Percentiles rank a stretch among this genome's conserved stretches.
phyloP scores from a whole-genome alignment of 2,113 vertebrate genomes.

The Mirounga angustirostris region DNA sequence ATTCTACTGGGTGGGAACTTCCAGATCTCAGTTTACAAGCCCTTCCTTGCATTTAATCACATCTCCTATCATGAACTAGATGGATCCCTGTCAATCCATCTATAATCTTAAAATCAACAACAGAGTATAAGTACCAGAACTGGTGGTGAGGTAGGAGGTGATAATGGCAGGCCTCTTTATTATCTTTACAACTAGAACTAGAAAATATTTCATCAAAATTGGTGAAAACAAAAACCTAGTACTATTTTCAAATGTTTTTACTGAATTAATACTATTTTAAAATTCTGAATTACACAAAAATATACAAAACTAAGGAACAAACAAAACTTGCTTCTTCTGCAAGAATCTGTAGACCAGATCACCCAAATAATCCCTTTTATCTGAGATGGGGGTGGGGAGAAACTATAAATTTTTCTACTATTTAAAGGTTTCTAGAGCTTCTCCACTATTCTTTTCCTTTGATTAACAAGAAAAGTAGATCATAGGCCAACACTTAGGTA shows the following conservation, averaged over 20 bases:
- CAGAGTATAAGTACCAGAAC: background rate
- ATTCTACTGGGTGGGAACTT: background rate
- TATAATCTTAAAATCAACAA: background rate
- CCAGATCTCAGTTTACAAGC: background rate
- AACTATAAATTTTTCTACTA: background rate
- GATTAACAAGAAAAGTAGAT: background rate
- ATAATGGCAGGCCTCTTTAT: background rate
- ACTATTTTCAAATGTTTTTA: background rate
- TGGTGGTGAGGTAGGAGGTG: background rate
- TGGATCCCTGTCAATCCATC: background rate
- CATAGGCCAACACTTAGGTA: background rate
- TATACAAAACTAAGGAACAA: background rate
- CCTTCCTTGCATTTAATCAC: background rate
- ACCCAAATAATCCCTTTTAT: background rate
- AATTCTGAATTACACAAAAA: background rate
- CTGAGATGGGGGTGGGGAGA: accelerated
- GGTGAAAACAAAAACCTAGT: background rate
- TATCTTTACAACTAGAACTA: slow-evolving; percentile 25
- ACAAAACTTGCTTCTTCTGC: background rate
- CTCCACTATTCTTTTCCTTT: background rate
- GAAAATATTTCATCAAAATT: background rate
- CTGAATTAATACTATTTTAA: background rate
- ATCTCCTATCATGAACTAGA: background rate
- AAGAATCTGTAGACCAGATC: background rate
- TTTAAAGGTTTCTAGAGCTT: background rate